Evolutionary conservation across 2,888 invertebrate species (phyloP), one percentile per base, ranked within the genome.

Genomic region (Exocentrus adspersus): DNA sequence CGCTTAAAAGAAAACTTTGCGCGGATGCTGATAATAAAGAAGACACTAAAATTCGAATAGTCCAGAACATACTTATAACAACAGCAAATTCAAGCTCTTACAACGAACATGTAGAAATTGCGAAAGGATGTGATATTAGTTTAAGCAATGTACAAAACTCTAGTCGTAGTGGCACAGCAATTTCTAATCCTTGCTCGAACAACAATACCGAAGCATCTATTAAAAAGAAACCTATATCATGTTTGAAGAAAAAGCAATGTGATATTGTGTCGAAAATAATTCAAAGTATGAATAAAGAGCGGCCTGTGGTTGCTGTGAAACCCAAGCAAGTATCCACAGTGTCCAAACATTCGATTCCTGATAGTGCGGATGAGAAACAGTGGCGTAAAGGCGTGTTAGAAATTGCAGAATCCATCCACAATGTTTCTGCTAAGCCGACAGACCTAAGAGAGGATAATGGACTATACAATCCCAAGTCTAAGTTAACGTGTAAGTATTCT

Each of bases 181-280:
- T 48, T 32, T n/a, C 17, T 4, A 51, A 37, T 1, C 5, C 9
- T 7, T 51, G 2, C 32, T 20, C 17, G 10, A 51, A 32, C 3
- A 51, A 51, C 17, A 37, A 32, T 3, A 32, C 10, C 12, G 24
- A 28, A 1, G 16, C 20, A 32, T 32, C 51, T 12, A 5, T 5
- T 12, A 51, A 32, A 19, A 51, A 19, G 12, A 51, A 32, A 12
- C 30, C 32, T n/a, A 14, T 16, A 16, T 16, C 14, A 2, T 12
- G 16, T 21, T 3, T 10, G 2, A 48, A n/a, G n/a, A n/a, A 46
- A 48, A 16, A 12, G 17, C 32, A 6, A 32, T 32, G 28, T 56
- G 71, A 73, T 56, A 62, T 73, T 50, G 45, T 72, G 14, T 69
- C 68, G 4, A 56, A 67, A 63, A 70, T 73, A 48, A 63, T 73